Evolutionary conservation across 2,113 vertebrate genomes (phyloP), one percentile per base, ranked within the genome.

Genomic region (Pholis gunnellus): DNA sequence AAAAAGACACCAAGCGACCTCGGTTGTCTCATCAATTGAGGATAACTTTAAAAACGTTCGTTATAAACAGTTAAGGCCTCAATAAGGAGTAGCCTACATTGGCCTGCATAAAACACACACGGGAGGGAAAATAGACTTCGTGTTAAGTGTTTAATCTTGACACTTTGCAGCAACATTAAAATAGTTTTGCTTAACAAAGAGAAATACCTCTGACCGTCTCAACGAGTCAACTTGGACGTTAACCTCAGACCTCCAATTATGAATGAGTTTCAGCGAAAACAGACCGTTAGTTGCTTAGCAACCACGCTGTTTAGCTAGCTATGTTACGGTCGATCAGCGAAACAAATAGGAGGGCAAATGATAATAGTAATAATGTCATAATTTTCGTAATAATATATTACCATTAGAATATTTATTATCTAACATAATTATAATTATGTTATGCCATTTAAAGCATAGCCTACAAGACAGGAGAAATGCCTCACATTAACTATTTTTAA

Each of bases 251-350:
- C 7, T 42, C 42, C 44, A 73, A 72, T 64, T 81, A 68, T 1
- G 40, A 65, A 22, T 0, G 40, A 27, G 25, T 9, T 72, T 50
- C 48, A 57, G n/a, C 22, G 6, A 72, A 66, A 75, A 56, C 13
- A 36, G 78, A 4, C 50, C 27, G 29, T 9, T 18, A 6, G 74
- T 81, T 78, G 70, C 74, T 22, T 52, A 78, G 67, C 70, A 81
- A 86, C 77, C 54, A 65, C 42, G 44, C 14, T 61, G 48, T 73
- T 50, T 68, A 25, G 17, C 25, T 52, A 56, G 17, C 38, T 44
- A 17, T 31, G 6, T 22, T 50, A 38, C 8, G 29, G 11, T 29
- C 17, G 2, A 52, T 31, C 14, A 3, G 13, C 5, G 6, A 14
- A 15, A n/a, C 14, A 44, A 17, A 68, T 5, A 65, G 71, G 18